Evolutionary conservation across 2,888 invertebrate species (phyloP).

Genomic region (Mythimna lalbum): DNA sequence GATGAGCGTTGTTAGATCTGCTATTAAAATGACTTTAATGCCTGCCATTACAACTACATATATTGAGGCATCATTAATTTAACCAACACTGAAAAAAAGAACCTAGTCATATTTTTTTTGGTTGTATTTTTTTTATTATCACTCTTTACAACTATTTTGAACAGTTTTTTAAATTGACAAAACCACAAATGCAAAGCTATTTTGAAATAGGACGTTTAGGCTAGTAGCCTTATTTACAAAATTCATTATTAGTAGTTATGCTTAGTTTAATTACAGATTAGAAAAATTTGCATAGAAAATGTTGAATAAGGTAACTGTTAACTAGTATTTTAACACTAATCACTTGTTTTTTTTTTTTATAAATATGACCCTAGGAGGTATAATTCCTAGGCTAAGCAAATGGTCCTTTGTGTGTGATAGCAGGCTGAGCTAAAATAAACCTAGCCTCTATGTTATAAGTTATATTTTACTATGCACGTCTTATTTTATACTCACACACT

Average conservation of each 20-base stretch:
- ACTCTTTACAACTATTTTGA: too few relatives aligned
- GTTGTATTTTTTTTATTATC: too few relatives aligned
- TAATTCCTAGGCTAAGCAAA: neutral
- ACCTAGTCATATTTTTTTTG: too few relatives aligned
- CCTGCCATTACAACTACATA: too few relatives aligned
- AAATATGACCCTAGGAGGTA: neutral
- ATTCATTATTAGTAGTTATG: too few relatives aligned
- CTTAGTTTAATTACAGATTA: too few relatives aligned
- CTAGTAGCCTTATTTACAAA: too few relatives aligned
- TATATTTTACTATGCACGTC: conserved; percentile 41
- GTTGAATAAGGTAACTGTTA: neutral
- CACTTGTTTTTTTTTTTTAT: too few relatives aligned
- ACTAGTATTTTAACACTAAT: too few relatives aligned
- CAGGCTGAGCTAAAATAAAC: conserved; percentile 49
- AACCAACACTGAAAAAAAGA: too few relatives aligned
- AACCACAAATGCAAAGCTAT: neutral
- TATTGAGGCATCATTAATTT: neutral
- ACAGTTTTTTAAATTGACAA: neutral
- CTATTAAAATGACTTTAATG: neutral
- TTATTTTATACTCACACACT: conserved; percentile 73
- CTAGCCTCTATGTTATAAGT: conserved; percentile 43
- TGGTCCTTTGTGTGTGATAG: conserved; percentile 46
- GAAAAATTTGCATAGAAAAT: neutral
- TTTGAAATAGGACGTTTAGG: neutral
- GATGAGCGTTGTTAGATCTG: neutral